Evolutionary conservation across 1,140 invertebrate species (phyloP).

Genomic region (Drosophila malerkotliana): DNA sequence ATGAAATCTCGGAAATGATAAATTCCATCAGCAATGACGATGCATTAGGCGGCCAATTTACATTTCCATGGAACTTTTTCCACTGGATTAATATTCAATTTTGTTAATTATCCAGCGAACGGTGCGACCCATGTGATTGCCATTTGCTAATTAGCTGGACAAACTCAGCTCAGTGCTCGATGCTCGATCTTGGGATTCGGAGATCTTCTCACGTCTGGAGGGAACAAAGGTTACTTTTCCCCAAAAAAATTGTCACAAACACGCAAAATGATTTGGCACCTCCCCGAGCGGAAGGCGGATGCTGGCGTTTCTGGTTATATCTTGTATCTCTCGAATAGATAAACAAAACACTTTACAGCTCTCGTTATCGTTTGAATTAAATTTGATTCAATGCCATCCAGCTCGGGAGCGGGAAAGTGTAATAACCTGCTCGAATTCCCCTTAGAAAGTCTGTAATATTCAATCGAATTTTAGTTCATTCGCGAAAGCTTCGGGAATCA

Average conservation of each 20-base stretch:
- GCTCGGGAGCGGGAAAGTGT: slow-evolving; percentile 7
- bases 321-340: slow-evolving; percentile 22
- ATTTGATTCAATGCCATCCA: slow-evolving; percentile 10
- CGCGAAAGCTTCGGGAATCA: slow-evolving; percentile 50
- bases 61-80: slow-evolving; percentile 22
- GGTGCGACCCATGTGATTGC: slow-evolving; percentile 30
- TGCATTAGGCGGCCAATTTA: slow-evolving; percentile 18
- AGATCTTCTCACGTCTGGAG: slow-evolving; percentile 7
- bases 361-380: background rate
- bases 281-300: slow-evolving; percentile 12
- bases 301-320: slow-evolving; percentile 26
- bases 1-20: slow-evolving; percentile 34
- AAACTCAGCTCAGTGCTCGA: background rate
- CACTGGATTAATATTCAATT: slow-evolving; percentile 43
- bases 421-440: slow-evolving; percentile 23
- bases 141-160: slow-evolving; percentile 26
- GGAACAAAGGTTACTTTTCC: slow-evolving; percentile 12
- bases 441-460: slow-evolving; percentile 1
- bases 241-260: slow-evolving; percentile 20
- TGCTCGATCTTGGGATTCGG: slow-evolving; percentile 2
- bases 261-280: slow-evolving; percentile 37
- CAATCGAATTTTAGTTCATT: slow-evolving; percentile 22
- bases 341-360: slow-evolving; percentile 32
- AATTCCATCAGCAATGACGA: slow-evolving; percentile 29
- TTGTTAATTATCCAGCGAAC: slow-evolving; percentile 39